Conservation (phyloP, 53 echinoderm and acorn worm species). For the Zoroaster sp. region DNA sequence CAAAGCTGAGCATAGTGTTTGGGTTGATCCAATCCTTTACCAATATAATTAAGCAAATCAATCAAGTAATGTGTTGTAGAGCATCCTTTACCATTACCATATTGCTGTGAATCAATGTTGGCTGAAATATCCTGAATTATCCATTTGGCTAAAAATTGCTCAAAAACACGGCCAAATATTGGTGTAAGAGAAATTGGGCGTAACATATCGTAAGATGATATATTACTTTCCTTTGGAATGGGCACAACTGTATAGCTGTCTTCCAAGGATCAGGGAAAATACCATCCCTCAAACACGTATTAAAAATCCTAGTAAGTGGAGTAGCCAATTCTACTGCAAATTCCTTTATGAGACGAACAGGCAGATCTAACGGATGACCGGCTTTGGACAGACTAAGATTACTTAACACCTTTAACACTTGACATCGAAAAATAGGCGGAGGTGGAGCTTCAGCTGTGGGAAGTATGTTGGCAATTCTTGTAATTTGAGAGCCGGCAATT, state of each 20-base stretch:
- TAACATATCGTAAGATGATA: background rate
- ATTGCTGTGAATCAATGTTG: conserved; percentile 12
- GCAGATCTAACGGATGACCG: background rate
- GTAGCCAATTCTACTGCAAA: background rate
- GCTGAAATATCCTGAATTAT: background rate
- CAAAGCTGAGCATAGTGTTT: background rate
- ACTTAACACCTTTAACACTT: background rate
- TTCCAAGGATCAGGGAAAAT: background rate
- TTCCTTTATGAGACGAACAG: background rate
- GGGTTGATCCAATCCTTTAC: background rate
- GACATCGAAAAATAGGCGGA: background rate
- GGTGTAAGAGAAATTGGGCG: conserved; percentile 16
- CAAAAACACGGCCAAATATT: conserved; percentile 1
- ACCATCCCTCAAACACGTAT: background rate
- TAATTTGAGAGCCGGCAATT: too few relatives aligned
- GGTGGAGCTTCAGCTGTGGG: too few relatives aligned
- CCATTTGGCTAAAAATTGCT: conserved; percentile 8
- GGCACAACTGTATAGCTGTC: background rate
- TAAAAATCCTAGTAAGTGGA: background rate
- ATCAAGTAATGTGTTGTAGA: conserved; percentile 15
- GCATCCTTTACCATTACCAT: background rate
- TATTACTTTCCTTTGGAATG: background rate
- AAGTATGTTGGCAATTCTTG: too few relatives aligned
- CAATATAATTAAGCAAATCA: background rate
- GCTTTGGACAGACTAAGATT: background rate